Percentiles rank a stretch among this genome's conserved stretches.
These are phyloP conservation scores for Neotoma lepida DNA, from an alignment of 2,113 vertebrate genomes.

Conservation along the genomic window DNA sequence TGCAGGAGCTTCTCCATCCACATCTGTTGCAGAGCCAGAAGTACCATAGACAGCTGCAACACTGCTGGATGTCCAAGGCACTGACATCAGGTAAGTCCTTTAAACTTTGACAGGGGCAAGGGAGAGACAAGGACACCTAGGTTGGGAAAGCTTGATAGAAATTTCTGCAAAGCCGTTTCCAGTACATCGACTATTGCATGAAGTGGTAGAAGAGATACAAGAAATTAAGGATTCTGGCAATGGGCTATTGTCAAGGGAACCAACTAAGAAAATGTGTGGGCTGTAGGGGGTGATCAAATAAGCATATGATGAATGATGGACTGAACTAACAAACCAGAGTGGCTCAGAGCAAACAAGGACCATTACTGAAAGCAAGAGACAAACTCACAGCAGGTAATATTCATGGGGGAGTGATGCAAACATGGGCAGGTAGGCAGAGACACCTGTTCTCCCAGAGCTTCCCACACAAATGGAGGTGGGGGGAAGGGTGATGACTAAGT, in stretches of 20 bases:
- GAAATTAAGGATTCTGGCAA: neutral
- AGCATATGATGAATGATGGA: neutral
- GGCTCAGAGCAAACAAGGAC: neutral
- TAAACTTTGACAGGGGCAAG: conserved; percentile 78
- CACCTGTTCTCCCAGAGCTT: neutral
- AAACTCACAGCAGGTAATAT: conserved; percentile 29
- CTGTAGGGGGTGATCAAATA: neutral
- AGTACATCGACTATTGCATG: neutral
- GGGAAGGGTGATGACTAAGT: neutral
- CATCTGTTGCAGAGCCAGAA: conserved; percentile 74
- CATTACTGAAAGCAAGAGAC: neutral
- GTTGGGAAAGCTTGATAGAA: neutral
- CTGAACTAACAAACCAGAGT: neutral
- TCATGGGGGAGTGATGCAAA: neutral
- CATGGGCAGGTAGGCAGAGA: neutral
- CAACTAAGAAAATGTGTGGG: neutral
- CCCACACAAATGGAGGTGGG: neutral
- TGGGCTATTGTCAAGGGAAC: neutral
- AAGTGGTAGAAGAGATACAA: neutral
- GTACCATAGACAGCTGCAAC: conserved; percentile 74
- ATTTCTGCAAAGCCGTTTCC: conserved; percentile 3
- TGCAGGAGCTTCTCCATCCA: conserved; percentile 74
- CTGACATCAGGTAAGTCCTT: conserved; percentile 74
- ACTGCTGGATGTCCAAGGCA: conserved; percentile 67
- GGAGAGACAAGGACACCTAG: conserved; percentile 74